Conservation (phyloP, 2,888 invertebrate genomes). For the Catocala nupta region DNA sequence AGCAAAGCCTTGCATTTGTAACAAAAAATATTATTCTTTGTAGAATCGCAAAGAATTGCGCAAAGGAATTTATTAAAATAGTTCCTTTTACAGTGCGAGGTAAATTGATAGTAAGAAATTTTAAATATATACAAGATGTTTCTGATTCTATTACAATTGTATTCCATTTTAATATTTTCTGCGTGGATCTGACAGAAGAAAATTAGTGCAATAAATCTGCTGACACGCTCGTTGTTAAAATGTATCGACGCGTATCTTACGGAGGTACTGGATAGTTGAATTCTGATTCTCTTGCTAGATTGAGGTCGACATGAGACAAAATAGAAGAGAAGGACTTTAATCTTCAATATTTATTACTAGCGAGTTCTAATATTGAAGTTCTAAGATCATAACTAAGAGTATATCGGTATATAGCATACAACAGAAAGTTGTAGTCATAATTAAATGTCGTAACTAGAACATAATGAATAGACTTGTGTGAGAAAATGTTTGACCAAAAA, state of each 20-base stretch:
- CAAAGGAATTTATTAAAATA: slow-evolving; percentile 40
- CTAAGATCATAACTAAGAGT: no score
- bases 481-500: no score
- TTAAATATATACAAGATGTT: slow-evolving; percentile 13
- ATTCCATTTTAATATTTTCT: slow-evolving; percentile 5
- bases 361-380: no score
- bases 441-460: no score
- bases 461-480: no score
- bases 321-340: no score
- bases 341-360: no score
- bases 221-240: slow-evolving; percentile 7
- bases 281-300: no score
- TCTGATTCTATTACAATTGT: slow-evolving; percentile 1
- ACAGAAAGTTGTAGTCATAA: no score
- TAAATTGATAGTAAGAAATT: slow-evolving; percentile 23
- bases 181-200: neutral
- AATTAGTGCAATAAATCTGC: slow-evolving; percentile 11
- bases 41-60: slow-evolving; percentile 27
- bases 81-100: slow-evolving; percentile 31
- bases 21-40: slow-evolving; percentile 51
- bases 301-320: no score
- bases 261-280: no score
- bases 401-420: no score
- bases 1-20: slow-evolving; percentile 45
- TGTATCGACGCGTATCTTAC: neutral